Evolutionary conservation across 2,888 invertebrate genomes (phyloP).

Genomic region (Aphidius colemani): DNA sequence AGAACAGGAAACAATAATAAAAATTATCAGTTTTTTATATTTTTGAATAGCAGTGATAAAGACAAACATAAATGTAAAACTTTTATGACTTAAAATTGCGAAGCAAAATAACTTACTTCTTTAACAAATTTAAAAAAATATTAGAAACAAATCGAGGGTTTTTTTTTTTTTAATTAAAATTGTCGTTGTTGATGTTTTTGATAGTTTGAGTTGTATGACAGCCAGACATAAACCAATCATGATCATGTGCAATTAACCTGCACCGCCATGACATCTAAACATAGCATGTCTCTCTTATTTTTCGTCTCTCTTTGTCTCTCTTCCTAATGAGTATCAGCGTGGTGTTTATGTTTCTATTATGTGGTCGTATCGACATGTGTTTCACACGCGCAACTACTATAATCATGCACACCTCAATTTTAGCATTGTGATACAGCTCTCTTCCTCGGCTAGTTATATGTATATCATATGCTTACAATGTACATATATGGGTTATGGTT

Average conservation of each 20-base stretch:
- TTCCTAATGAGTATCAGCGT: conserved; percentile 35
- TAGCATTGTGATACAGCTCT: conserved; percentile 33
- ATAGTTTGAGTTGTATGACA: conserved; percentile 26
- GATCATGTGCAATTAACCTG: conserved; percentile 58
- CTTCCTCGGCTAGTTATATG: conserved; percentile 28
- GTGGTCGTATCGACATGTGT: conserved; percentile 59
- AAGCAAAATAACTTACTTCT: no score
- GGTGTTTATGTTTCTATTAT: conserved; percentile 58
- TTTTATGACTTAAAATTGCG: no score
- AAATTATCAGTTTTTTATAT: no score
- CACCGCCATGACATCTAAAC: conserved; percentile 57
- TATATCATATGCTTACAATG: conserved; percentile 5
- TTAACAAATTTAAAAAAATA: no score
- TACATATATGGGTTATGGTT: background rate
- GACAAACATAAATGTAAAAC: no score
- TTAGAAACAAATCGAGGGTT: no score
- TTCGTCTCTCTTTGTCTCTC: conserved; percentile 30
- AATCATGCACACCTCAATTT: conserved; percentile 30
- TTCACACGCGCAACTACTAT: conserved; percentile 40
- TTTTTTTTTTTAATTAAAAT: no score
- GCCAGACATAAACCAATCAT: conserved; percentile 57
- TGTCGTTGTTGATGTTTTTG: no score
- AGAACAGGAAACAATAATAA: no score
- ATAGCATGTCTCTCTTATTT: conserved; percentile 24
- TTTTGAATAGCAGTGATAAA: no score